Evolutionary conservation across 2,113 vertebrate genomes (phyloP).

Genomic region (Conger conger): DNA sequence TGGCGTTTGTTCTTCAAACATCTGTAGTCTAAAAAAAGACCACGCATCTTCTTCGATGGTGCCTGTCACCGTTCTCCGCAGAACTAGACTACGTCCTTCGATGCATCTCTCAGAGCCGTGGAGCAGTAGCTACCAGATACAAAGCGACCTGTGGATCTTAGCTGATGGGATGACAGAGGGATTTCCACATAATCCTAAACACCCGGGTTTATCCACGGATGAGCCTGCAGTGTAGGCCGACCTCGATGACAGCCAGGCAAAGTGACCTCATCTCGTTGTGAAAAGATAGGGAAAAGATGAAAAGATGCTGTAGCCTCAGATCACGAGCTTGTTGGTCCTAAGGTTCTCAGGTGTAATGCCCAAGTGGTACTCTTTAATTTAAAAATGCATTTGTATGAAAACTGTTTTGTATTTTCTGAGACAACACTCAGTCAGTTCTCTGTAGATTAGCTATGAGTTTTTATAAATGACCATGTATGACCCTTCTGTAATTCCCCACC

Average conservation of each 20-base stretch:
- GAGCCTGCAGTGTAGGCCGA: not conserved
- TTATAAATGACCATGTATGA: too few relatives aligned
- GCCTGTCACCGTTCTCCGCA: not conserved
- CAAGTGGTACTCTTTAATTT: not conserved
- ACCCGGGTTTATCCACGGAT: constrained; percentile 23
- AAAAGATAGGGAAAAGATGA: too few relatives aligned
- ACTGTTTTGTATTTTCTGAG: too few relatives aligned
- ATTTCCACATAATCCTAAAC: constrained; percentile 1
- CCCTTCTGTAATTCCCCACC: too few relatives aligned
- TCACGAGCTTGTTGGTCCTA: not conserved
- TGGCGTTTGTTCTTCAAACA: not conserved
- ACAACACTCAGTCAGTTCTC: too few relatives aligned
- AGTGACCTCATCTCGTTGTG: not conserved
- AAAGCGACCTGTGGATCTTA: not conserved
- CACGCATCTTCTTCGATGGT: not conserved
- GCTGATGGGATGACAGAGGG: not conserved
- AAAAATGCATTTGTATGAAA: too few relatives aligned
- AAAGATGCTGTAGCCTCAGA: not conserved
- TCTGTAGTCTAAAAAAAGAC: not conserved
- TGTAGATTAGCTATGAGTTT: too few relatives aligned
- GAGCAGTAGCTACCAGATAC: not conserved
- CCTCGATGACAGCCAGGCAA: not conserved
- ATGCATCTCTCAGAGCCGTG: not conserved
- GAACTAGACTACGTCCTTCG: not conserved
- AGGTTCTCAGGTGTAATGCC: not conserved